Evolutionary conservation across 2,888 invertebrate species (phyloP), one percentile per base, ranked within the genome.

Genomic region (Cryptocephalus primarius): DNA sequence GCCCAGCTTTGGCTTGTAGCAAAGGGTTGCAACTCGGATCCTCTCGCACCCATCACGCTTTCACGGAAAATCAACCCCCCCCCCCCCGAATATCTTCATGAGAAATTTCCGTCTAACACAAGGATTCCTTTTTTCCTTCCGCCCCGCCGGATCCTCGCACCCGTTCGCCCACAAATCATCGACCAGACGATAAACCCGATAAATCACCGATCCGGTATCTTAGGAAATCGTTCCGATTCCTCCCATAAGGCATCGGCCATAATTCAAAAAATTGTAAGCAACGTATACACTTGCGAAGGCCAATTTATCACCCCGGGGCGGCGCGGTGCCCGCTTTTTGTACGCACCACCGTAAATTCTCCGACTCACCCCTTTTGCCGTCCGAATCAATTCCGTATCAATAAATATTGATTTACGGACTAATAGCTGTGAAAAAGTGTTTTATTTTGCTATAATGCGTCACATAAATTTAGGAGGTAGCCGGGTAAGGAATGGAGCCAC

Each of bases 331-430:
- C 22, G 22, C 22, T 22, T 22, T 22, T 54, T 56, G 56, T 55
- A n/a, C 56, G 51, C 50, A 48, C 33, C 45, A 54, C 52, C 58
- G 60, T 65, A 64, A 66, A 65, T 64, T 66, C 64, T 60, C 22
- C 63, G 64, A 65, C 49, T 62, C 48, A 50, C 54, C 55, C 55
- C 55, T 56, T 54, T 48, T 50, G 51, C 46, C 12, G 60, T 55
- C 52, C 58, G 54, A 60, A 63, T 63, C 65, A 63, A 64, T 66
- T 63, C 60, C 61, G 56, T 57, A 54, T 60, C 65, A 61, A 66
- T 66, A 66, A 66, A 65, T 64, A 63, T 64, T 66, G 66, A 66
- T 66, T 66, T 66, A 66, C 66, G 65, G 57, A 66, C 64, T 65
- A 60, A 61, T 61, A 54, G 61, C 57, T 53, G 56, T 54, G 56